A percentile compares a stretch with the other conserved stretches of the same genome.
These are phyloP conservation scores for Electrophaes corylata DNA, from an alignment of 2,888 invertebrate genomes.

Conservation along the genomic window DNA sequence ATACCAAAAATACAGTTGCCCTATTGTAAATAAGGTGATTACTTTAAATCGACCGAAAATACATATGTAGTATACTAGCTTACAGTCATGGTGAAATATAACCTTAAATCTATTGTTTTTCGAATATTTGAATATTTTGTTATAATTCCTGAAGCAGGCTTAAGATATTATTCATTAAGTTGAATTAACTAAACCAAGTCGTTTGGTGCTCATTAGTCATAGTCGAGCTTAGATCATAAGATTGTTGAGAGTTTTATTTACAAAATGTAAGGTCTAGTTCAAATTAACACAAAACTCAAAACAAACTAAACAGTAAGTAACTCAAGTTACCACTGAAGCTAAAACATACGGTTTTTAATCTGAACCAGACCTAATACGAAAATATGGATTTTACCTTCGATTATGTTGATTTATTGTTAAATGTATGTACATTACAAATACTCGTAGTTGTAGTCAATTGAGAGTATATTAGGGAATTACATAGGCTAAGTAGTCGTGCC, in stretches of 20 bases:
- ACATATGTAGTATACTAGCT: not conserved
- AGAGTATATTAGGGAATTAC: slow-evolving; percentile 3
- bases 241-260: slow-evolving; percentile 18
- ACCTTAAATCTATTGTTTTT: not conserved
- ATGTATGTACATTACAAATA: slow-evolving; percentile 25
- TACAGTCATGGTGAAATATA: not conserved
- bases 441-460: slow-evolving; percentile 22
- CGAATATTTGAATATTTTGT: not conserved
- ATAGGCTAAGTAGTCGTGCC: slow-evolving; percentile 14
- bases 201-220: slow-evolving; percentile 24
- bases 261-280: not conserved
- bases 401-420: slow-evolving; percentile 15
- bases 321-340: no score
- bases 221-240: slow-evolving; percentile 29
- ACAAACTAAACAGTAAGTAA: no score
- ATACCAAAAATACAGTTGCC: no score
- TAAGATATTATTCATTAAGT: slow-evolving; percentile 3
- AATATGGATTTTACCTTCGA: not conserved
- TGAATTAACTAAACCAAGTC: slow-evolving; percentile 3
- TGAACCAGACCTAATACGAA: not conserved
- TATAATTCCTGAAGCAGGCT: slow-evolving; percentile 22
- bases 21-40: no score
- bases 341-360: no score
- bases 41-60: no score
- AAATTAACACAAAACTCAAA: no score